Base-by-base conservation (phyloP, 2,888 invertebrate genomes). In the Brachypterus glaber region DNA sequence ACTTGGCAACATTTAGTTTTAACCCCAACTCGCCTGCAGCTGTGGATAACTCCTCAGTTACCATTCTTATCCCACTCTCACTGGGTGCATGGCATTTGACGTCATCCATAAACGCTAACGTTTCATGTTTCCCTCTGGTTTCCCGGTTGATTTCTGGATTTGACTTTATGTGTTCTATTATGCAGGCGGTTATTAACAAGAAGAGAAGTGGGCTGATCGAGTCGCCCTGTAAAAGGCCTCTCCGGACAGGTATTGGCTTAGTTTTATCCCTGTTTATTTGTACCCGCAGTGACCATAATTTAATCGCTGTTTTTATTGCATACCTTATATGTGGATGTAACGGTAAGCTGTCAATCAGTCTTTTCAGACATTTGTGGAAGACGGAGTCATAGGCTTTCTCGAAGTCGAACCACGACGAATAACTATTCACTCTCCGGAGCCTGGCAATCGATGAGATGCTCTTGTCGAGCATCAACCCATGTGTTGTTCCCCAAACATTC, bases 401-500 rank as follows among this genome's bases (percentile, higher is more conserved):
- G 12, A 41, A 43, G 26, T 47, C 43, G 25, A 40, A 45, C 49
- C 51, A 51, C n/a, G n/a, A n/a, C n/a, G n/a, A n/a, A n/a, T n/a
- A n/a, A n/a, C n/a, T n/a, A n/a, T n/a, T n/a, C n/a, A n/a, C n/a
- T n/a, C n/a, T n/a, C n/a, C n/a, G n/a, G n/a, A n/a, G n/a, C n/a
- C n/a, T n/a, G n/a, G n/a, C n/a, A n/a, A n/a, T n/a, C n/a, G n/a
- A n/a, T n/a, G n/a, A n/a, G n/a, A n/a, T n/a, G n/a, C n/a, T n/a
- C 25, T 50, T 54, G 31, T 54, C 51, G 11, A 40, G 32, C 2
- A 50, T 29, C 1, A 51, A 33, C 1, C 51, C 52, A 7, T 52
- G 50, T 3, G 44, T 31, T 2, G 51, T 52, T n/a, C 48, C 51
- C 51, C 53, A 54, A 3, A 50, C 35, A 8, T 40, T 33, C 27